These are phyloP conservation scores for Sebastes diaconus DNA, from an alignment of 2,797 vertebrate genomes.

Conservation along the genomic window DNA sequence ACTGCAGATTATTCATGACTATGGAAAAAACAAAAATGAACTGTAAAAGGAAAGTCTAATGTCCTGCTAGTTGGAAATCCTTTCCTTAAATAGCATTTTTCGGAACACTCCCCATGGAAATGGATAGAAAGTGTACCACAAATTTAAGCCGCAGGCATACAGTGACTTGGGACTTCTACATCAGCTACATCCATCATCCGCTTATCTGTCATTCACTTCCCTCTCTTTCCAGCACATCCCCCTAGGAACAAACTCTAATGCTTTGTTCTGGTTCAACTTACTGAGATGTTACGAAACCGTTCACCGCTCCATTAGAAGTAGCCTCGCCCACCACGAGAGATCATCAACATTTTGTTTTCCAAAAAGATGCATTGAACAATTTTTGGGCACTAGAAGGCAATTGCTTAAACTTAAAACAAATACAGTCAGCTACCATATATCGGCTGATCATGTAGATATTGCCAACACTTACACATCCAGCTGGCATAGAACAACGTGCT, in stretches of 20 bases:
- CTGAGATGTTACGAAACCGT: conserved; percentile 6
- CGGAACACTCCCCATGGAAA: neutral
- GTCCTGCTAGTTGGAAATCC: neutral
- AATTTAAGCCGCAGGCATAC: neutral
- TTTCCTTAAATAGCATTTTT: neutral
- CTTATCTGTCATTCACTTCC: conserved; percentile 15
- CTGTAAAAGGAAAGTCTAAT: neutral
- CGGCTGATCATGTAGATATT: neutral
- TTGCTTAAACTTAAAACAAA: neutral
- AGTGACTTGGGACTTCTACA: neutral
- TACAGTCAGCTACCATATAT: neutral
- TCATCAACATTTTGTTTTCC: neutral
- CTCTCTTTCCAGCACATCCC: neutral
- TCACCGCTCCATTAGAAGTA: conserved; percentile 3
- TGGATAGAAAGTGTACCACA: neutral
- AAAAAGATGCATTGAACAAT: neutral
- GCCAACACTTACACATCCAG: neutral
- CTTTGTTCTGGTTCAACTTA: neutral
- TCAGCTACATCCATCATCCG: neutral
- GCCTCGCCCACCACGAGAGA: neutral
- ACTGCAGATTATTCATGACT: neutral
- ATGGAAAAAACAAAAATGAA: neutral
- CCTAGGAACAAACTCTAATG: neutral
- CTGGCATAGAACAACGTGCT: neutral
- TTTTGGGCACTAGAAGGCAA: neutral